Evolutionary conservation across 2,888 invertebrate genomes (phyloP), one percentile per base, ranked within the genome.

Genomic region (Polyommatus icarus): DNA sequence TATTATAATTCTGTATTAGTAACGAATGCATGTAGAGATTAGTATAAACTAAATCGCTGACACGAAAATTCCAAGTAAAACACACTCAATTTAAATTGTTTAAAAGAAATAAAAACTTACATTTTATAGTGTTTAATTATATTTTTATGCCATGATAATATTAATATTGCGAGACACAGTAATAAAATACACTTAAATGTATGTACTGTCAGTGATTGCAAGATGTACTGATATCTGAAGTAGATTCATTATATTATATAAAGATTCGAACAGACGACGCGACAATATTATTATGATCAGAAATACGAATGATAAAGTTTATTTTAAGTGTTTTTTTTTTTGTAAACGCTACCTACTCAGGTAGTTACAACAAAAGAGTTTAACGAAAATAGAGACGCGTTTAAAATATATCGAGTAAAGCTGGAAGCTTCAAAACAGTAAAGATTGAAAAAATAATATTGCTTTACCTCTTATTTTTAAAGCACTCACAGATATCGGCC

Each of bases 221-320:
- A 73, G 73, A 7, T 50, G 46, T 73, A 24, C 73, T 73, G 73
- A 73, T 73, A 73, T 46, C 73, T 46, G 46, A 50, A 73, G 73
- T 72, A 72, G 24, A 24, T 24, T 72, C 71, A 36, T 40, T 40
- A 40, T 40, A 72, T 72, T 20, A 73, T 24, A 50, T 73, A 73
- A 24, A 15, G 73, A 20, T 29, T 24, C 40, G 12, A 46, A 73
- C 73, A 46, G 73, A 73, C 73, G 18, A 12, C 24, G 73, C 36
- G 50, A 20, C 50, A 61, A 1, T 59, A 20, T 24, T 3, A 5
- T 24, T 24, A 20, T 8, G 24, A 20, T 20, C 12, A 20, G 20
- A 61, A 24, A 61, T 18, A 46, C 46, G 46, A 46, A 46, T 12
- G 10, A 3, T 46, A 12, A 12, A 46, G 46, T 46, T 46, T 46